Evolutionary conservation across 1,140 invertebrate genomes (phyloP), one percentile per base, ranked within the genome.

Genomic region (Drosophila sucinea): DNA sequence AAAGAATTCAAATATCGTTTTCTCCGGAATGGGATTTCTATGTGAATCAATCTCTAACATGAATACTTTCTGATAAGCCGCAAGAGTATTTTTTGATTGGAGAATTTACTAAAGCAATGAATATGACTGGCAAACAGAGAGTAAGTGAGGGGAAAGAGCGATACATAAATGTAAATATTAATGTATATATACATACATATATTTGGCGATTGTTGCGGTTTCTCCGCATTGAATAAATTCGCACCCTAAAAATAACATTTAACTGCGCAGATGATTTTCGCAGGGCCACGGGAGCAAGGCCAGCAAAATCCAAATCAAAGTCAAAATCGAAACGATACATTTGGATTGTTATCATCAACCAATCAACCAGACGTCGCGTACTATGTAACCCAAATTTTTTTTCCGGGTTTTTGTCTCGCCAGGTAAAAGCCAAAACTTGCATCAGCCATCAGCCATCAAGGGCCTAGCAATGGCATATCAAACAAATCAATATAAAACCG

Each of bases 371-470:
- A 61, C 32, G 38, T 17, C 17, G 17, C 17, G 17, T 17, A 17
- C 17, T 38, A 38, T 38, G 47, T 82, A 71, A 67, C 72, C 79
- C 76, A 67, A 71, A 44, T 81, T 65, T 29, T 54, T 58, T 54
- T 40, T 27, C n/a, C 38, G 25, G 29, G 41, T 72, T 29, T 47
- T 7, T 33, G 74, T 77, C 73, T 77, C 30, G 73, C 30, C 35
- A 11, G 1, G 30, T 27, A 30, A 57, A 65, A 25, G 25, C 23
- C 23, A 5, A 41, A 73, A 73, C 74, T 89, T 89, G 74, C 84
- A 89, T 89, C 84, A 89, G 84, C 84, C 84, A 81, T 79, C 61
- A 57, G 17, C 30, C 35, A 6, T 51, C 35, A 6, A 23, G 51
- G 30, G 41, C 55, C 69, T 72, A 67, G 55, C 35, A n/a, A 41